These are phyloP conservation scores for Psittacula cyanocephala DNA, from an alignment of 2,113 vertebrate species.

Conservation along the genomic window DNA sequence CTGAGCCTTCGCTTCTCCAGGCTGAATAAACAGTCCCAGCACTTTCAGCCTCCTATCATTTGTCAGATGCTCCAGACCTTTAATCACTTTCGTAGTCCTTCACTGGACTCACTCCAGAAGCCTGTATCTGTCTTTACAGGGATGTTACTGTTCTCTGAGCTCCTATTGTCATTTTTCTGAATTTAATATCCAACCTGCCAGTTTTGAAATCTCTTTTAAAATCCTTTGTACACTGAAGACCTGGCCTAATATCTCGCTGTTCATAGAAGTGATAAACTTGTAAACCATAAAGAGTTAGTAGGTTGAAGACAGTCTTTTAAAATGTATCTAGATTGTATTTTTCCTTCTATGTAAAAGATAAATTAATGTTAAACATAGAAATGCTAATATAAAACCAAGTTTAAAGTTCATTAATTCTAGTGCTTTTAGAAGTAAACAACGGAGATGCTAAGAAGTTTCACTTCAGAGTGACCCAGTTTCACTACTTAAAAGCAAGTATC, in stretches of 20 bases:
- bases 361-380: background rate
- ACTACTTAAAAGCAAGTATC: background rate
- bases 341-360: background rate
- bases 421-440: background rate
- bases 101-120: background rate
- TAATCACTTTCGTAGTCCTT: background rate
- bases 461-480: background rate
- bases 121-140: background rate
- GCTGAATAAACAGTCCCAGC: background rate
- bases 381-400: background rate
- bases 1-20: background rate
- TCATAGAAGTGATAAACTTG: slow-evolving; percentile 23
- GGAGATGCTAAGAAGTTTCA: background rate
- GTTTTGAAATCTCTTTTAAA: slow-evolving; percentile 40
- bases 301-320: background rate
- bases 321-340: background rate
- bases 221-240: slow-evolving; percentile 55
- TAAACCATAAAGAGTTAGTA: background rate
- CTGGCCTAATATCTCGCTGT: background rate
- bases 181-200: slow-evolving; percentile 29
- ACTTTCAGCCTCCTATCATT: background rate
- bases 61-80: background rate
- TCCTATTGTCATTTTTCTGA: slow-evolving; percentile 38
- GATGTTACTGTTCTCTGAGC: slow-evolving; percentile 43
- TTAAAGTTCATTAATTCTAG: background rate